Conservation (phyloP, 2,797 vertebrate species). For the Sebastes oblongus region DNA sequence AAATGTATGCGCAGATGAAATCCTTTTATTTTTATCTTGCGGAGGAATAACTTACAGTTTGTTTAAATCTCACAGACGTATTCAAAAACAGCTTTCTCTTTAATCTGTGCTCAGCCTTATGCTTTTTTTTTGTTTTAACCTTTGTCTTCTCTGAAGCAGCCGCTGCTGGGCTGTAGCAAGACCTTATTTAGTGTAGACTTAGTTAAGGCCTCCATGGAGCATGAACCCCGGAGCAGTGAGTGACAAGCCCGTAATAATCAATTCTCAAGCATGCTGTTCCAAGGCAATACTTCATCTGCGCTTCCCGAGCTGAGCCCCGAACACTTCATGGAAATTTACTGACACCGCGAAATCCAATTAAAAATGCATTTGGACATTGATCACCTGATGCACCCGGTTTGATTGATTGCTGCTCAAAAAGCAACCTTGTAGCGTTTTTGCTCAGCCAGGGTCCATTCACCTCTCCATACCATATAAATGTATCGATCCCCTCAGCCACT, state of each 20-base stretch:
- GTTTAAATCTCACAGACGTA: background rate
- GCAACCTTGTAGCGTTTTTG: slow-evolving; percentile 65
- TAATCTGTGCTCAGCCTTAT: background rate
- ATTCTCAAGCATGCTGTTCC: slow-evolving; percentile 65
- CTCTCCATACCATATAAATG: slow-evolving; percentile 61
- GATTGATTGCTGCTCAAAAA: slow-evolving; percentile 72
- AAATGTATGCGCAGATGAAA: slow-evolving; percentile 8
- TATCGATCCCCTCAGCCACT: slow-evolving; percentile 70
- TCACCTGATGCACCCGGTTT: slow-evolving; percentile 69
- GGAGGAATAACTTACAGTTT: slow-evolving; percentile 9
- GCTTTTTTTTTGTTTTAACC: slow-evolving; percentile 21
- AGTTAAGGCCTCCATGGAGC: slow-evolving; percentile 39
- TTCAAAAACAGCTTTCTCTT: background rate
- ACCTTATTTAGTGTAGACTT: slow-evolving; percentile 42
- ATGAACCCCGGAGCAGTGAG: slow-evolving; percentile 51
- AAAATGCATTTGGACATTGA: slow-evolving; percentile 82
- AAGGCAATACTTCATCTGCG: slow-evolving; percentile 55
- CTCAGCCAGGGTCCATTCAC: slow-evolving; percentile 56
- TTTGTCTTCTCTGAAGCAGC: background rate
- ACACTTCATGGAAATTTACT: slow-evolving; percentile 69
- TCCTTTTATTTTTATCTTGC: slow-evolving; percentile 8
- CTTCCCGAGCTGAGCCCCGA: slow-evolving; percentile 45
- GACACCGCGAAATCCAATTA: slow-evolving; percentile 77
- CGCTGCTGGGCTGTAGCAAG: background rate
- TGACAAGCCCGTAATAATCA: slow-evolving; percentile 67